phyloP scores from a whole-genome alignment of 2,797 vertebrate genomes.

The Carcharodon carcharias region DNA sequence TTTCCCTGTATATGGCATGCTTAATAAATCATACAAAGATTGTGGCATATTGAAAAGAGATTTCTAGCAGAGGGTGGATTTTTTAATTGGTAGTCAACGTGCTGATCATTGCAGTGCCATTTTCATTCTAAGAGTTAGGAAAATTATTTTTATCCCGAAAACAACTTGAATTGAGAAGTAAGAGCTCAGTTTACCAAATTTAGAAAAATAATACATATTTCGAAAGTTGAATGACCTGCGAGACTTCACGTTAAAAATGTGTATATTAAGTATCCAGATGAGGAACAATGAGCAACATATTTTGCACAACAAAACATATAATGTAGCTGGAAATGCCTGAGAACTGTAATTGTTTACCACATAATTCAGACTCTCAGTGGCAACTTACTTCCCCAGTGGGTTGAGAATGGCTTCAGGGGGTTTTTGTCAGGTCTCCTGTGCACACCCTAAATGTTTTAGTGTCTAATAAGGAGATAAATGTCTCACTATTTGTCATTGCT shows the following conservation, averaged over 20 bases:
- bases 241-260: not conserved
- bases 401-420: not conserved
- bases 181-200: not conserved
- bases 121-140: not conserved
- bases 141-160: not conserved
- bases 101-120: not conserved
- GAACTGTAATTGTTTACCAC: not conserved
- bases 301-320: not conserved
- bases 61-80: not conserved
- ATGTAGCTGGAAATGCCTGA: not conserved
- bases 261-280: not conserved
- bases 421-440: not conserved
- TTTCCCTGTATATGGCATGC: not conserved
- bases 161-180: not conserved
- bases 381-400: not conserved
- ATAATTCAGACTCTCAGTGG: not conserved
- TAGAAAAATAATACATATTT: not conserved
- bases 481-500: not conserved
- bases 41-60: not conserved
- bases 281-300: not conserved
- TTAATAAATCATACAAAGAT: not conserved
- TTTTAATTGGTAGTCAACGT: not conserved
- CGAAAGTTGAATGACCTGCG: not conserved
- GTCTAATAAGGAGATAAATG: not conserved
- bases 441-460: not conserved